Evolutionary conservation across 2,113 vertebrate species (phyloP).

Genomic region (Bothrops jararaca): DNA sequence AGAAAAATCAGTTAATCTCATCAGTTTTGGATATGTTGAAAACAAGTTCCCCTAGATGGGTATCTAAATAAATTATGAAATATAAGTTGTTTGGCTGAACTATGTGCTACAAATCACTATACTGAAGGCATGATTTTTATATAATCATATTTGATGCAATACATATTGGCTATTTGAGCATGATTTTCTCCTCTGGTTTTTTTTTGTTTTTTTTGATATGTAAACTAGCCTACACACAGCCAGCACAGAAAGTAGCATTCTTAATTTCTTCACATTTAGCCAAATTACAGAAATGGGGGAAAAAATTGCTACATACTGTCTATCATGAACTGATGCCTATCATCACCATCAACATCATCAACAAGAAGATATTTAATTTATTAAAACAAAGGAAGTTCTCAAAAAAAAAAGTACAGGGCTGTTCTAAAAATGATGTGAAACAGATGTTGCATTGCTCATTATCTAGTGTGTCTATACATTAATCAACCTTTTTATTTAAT

Average conservation of each 20-base stretch:
- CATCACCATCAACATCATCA: not conserved
- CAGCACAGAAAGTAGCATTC: not conserved
- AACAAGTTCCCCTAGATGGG: not conserved
- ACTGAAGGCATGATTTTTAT: not conserved
- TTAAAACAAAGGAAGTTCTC: not conserved
- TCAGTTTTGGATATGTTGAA: not conserved
- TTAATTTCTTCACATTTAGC: not conserved
- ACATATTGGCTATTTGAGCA: not conserved
- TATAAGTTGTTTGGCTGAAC: not conserved
- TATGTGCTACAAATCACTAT: not conserved
- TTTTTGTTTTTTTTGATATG: not conserved
- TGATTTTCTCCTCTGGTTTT: not conserved
- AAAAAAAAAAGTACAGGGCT: not conserved
- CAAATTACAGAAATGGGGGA: not conserved
- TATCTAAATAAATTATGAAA: not conserved
- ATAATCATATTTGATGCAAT: not conserved
- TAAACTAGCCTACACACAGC: not conserved
- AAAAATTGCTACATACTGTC: not conserved
- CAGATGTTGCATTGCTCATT: not conserved
- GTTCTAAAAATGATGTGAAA: not conserved
- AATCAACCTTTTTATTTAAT: slow-evolving; percentile 9
- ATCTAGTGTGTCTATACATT: not conserved
- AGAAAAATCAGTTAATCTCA: not conserved
- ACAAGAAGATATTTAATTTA: not conserved
- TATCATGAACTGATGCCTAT: not conserved